Conservation (phyloP, 2,797 vertebrate genomes). For the Danio choprae region DNA sequence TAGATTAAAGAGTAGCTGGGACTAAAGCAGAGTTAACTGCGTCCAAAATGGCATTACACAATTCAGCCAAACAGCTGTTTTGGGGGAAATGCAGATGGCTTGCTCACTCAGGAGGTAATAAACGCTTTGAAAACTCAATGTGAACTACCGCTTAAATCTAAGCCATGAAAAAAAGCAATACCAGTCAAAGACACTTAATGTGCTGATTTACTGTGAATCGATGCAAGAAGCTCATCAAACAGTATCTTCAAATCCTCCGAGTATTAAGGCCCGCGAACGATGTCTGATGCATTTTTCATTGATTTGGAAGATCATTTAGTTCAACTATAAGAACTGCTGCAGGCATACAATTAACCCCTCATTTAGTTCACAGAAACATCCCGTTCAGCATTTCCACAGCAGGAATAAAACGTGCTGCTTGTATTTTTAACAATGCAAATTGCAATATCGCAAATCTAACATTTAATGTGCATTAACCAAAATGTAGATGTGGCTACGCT, state of each 20-base stretch:
- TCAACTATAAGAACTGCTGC: slow-evolving; percentile 39
- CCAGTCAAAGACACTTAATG: slow-evolving; percentile 62
- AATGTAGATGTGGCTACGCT: background rate
- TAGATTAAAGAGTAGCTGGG: slow-evolving; percentile 13
- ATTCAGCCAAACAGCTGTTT: slow-evolving; percentile 44
- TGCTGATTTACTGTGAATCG: slow-evolving; percentile 71
- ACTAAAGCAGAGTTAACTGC: slow-evolving; percentile 19
- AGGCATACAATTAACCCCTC: slow-evolving; percentile 45
- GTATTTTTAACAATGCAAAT: slow-evolving; percentile 13
- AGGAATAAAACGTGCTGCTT: slow-evolving; percentile 23
- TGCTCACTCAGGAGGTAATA: slow-evolving; percentile 33
- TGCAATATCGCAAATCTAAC: slow-evolving; percentile 9
- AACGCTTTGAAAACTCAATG: slow-evolving; percentile 22
- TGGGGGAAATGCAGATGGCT: slow-evolving; percentile 37
- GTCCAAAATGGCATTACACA: slow-evolving; percentile 36
- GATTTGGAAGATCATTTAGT: slow-evolving; percentile 55
- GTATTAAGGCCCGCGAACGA: slow-evolving; percentile 49
- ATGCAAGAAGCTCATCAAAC: slow-evolving; percentile 72
- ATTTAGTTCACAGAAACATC: slow-evolving; percentile 33
- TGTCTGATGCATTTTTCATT: slow-evolving; percentile 52
- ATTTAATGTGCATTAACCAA: slow-evolving; percentile 16
- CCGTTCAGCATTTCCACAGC: slow-evolving; percentile 31
- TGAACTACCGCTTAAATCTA: slow-evolving; percentile 27
- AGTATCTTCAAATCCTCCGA: slow-evolving; percentile 46
- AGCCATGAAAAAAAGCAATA: slow-evolving; percentile 49